Evolutionary conservation across 2,888 invertebrate species (phyloP).

Genomic region (Harmothoe impar): DNA sequence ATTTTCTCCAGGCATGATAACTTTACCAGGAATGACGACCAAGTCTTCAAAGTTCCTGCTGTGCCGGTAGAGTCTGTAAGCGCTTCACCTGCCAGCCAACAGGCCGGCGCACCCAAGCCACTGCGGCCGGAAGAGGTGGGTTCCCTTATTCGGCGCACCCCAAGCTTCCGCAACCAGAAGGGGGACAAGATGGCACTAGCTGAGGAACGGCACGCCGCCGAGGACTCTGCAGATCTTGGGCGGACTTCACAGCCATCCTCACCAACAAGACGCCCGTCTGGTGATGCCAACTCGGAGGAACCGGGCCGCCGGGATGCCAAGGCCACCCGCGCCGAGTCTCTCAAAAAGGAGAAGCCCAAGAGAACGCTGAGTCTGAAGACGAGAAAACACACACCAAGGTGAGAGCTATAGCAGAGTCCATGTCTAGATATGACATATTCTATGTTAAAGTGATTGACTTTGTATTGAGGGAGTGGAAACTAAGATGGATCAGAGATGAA

Average conservation of each 20-base stretch:
- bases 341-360: slow-evolving; percentile 71
- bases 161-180: slow-evolving; percentile 61
- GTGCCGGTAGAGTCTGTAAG: neutral
- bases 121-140: slow-evolving; percentile 66
- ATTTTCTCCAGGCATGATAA: neutral
- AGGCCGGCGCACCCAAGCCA: neutral
- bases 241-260: neutral
- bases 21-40: neutral
- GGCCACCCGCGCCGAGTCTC: slow-evolving; percentile 68
- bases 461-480: too few relatives aligned
- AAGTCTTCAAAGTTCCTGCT: slow-evolving; percentile 22
- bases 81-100: neutral
- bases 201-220: neutral
- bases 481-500: too few relatives aligned
- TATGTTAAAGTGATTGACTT: too few relatives aligned
- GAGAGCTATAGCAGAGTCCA: slow-evolving; percentile 76
- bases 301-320: neutral
- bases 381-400: slow-evolving; percentile 93
- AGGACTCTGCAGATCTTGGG: neutral
- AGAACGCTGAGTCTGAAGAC: slow-evolving; percentile 98
- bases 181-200: slow-evolving; percentile 53
- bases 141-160: slow-evolving; percentile 65
- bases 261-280: neutral
- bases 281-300: neutral
- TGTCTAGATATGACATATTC: neutral